These are phyloP conservation scores for Netelia melanura DNA, from an alignment of 2,888 invertebrate genomes.

Conservation along the genomic window DNA sequence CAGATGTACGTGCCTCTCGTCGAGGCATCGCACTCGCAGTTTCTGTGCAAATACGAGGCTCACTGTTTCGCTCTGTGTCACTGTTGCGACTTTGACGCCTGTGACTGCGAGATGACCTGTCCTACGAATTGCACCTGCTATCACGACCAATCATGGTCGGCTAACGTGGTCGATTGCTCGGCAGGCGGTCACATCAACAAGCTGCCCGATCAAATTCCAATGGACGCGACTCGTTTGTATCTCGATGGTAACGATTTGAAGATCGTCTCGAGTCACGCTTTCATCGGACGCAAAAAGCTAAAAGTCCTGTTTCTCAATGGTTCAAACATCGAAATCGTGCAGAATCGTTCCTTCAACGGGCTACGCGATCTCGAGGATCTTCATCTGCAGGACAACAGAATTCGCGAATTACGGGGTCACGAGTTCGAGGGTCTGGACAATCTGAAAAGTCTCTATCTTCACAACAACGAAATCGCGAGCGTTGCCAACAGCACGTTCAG, in stretches of 20 bases:
- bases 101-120: slow-evolving; percentile 97
- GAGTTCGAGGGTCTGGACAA: slow-evolving; percentile 93
- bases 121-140: slow-evolving; percentile 95
- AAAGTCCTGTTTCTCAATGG: slow-evolving; percentile 91
- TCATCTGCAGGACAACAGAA: slow-evolving; percentile 91
- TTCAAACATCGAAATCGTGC: slow-evolving; percentile 91
- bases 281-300: slow-evolving; percentile 93
- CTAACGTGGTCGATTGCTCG: slow-evolving; percentile 94
- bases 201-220: slow-evolving; percentile 93
- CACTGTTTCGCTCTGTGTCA: slow-evolving; percentile 95
- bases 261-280: slow-evolving; percentile 92
- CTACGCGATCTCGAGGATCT: slow-evolving; percentile 91
- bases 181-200: slow-evolving; percentile 89
- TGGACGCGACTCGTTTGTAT: slow-evolving; percentile 95
- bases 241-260: slow-evolving; percentile 94
- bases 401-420: slow-evolving; percentile 90
- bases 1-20: slow-evolving; percentile 91
- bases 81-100: slow-evolving; percentile 96
- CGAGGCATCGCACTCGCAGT: slow-evolving; percentile 92
- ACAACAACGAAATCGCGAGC: slow-evolving; percentile 90
- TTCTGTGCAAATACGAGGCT: slow-evolving; percentile 93
- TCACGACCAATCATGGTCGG: slow-evolving; percentile 94
- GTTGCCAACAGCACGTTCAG: slow-evolving; percentile 91
- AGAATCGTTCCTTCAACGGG: slow-evolving; percentile 95
- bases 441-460: slow-evolving; percentile 90